Evolutionary conservation across 2,888 invertebrate species (phyloP), one percentile per base, ranked within the genome.

Genomic region (Aphrophora alni): DNA sequence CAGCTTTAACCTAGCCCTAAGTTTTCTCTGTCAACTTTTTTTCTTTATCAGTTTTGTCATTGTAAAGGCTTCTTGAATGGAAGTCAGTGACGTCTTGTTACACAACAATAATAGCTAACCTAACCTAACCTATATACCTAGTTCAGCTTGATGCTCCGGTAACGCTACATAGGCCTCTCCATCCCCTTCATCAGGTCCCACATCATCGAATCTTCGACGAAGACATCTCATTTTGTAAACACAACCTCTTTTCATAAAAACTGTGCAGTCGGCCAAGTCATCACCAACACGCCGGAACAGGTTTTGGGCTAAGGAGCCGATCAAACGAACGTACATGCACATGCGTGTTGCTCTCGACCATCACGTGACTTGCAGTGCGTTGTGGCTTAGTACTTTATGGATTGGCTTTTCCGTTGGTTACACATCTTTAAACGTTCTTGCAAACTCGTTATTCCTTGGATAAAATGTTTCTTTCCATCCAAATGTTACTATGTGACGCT

Each of bases 301-400:
- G 81, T 86, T 86, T 69, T 80, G 80, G 28, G 83, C 75, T 72
- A 86, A 83, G 26, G 84, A 82, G 59, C 84, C 84, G 72, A 83
- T 81, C 68, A 85, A 77, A 8, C 85, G 82, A 76, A 85, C 69
- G 83, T 85, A 85, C 81, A 84, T 83, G 71, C 85, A 85, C 83
- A 83, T 83, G 44, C 80, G 44, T n/a, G 68, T n/a, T 38, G n/a
- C 74, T 59, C 73, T 69, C 70, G 14, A 73, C 38, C 28, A 28
- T 73, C 17, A 38, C 33, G 28, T 27, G 28, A 27, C 70, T 68
- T 12, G 68, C 68, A 68, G 68, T 21, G 10, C n/a, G n/a, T n/a
- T n/a, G n/a, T n/a, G n/a, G n/a, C 33, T 33, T 33, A 8, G 33
- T 33, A 33, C 33, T 33, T 14, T n/a, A 21, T 70, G 70, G n/a